These are phyloP conservation scores for Lepas anatifera DNA, from an alignment of 2,888 invertebrate genomes.

Conservation along the genomic window DNA sequence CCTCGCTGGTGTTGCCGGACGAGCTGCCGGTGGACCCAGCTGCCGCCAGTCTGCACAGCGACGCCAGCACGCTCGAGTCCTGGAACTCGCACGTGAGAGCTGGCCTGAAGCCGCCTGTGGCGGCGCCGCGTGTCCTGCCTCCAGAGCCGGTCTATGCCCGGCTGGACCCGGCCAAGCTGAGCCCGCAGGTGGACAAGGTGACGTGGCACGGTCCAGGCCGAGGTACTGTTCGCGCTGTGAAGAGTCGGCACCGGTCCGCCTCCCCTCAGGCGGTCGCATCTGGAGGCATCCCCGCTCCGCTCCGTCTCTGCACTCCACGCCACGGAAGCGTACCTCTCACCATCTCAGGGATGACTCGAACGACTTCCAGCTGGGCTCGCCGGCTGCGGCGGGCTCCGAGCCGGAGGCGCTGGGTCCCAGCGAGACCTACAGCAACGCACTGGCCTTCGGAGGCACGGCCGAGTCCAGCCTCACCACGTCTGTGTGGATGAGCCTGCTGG, in stretches of 20 bases:
- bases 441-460: background rate
- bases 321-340: background rate
- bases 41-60: background rate
- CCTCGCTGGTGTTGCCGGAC: background rate
- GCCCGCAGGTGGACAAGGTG: slow-evolving; percentile 10
- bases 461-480: slow-evolving; percentile 1
- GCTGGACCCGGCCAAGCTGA: background rate
- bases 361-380: slow-evolving; percentile 8
- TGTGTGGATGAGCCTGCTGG: background rate
- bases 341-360: background rate
- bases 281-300: background rate
- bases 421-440: background rate
- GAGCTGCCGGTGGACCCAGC: background rate
- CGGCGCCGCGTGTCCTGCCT: background rate
- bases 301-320: background rate
- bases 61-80: background rate
- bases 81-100: background rate
- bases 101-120: background rate
- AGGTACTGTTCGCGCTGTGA: background rate
- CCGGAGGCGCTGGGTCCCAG: background rate
- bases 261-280: background rate
- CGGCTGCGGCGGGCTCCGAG: background rate
- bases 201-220: background rate
- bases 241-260: background rate
- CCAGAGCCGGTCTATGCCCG: background rate